Conservation (phyloP, 2,888 invertebrate genomes). For the Drosophila dives region DNA sequence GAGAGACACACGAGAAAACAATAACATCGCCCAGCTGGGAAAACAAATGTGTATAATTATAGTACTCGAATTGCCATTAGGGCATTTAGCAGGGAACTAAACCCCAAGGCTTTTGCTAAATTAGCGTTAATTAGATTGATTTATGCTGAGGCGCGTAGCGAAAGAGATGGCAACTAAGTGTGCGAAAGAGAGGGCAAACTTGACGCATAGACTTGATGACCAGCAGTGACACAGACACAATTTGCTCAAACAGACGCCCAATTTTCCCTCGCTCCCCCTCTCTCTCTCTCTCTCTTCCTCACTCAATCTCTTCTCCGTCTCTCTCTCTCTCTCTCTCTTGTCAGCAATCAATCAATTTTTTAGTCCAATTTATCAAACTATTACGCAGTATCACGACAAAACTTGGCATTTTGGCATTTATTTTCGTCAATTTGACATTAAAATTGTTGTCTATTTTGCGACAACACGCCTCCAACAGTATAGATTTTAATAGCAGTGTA, state of each 20-base stretch:
- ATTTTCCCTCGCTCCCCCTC: background rate
- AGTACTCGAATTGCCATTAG: constrained; percentile 68
- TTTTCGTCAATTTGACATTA: constrained; percentile 48
- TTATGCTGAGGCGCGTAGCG: constrained; percentile 65
- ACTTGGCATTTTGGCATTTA: constrained; percentile 13
- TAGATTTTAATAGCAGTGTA: constrained; percentile 13
- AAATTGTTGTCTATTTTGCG: constrained; percentile 64
- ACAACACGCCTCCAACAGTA: constrained; percentile 52
- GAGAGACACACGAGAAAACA: constrained; percentile 44
- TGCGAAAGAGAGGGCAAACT: constrained; percentile 10
- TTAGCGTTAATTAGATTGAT: constrained; percentile 79
- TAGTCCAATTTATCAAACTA: constrained; percentile 77
- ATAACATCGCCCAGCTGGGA: constrained; percentile 7
- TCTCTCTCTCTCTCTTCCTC: background rate
- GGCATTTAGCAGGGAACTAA: constrained; percentile 25
- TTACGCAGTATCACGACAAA: constrained; percentile 42
- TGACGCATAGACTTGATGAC: constrained; percentile 66
- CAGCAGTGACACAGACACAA: constrained; percentile 51
- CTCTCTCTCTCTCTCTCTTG: background rate
- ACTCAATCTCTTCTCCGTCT: background rate
- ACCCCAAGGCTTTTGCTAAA: constrained; percentile 60
- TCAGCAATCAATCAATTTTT: constrained; percentile 76
- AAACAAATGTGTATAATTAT: constrained; percentile 72
- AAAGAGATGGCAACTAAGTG: constrained; percentile 2
- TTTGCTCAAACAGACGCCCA: constrained; percentile 41